Evolutionary conservation across 2,888 invertebrate species (phyloP).

Genomic region (Agrochola macilenta): DNA sequence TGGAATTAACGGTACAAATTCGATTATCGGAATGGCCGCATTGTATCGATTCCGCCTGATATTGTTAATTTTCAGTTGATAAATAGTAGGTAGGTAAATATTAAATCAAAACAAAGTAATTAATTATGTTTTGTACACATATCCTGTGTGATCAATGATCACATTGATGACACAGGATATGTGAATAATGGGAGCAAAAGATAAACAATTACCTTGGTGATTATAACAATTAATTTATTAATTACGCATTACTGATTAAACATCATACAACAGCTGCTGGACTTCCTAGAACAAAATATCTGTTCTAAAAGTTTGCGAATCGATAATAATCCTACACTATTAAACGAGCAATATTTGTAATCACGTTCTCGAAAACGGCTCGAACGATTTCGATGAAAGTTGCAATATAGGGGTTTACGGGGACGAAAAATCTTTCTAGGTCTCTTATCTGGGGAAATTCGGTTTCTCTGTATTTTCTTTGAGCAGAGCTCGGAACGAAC

Average conservation of each 20-base stretch:
- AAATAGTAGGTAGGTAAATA: neutral
- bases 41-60: neutral
- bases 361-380: no score
- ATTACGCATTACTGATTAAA: conserved; percentile 6
- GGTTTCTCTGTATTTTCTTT: no score
- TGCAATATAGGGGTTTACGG: no score
- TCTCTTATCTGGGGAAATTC: no score
- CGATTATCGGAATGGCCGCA: no score
- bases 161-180: no score
- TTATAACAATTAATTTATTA: conserved; percentile 13
- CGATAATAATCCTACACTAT: no score
- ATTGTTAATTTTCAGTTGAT: neutral
- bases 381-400: no score
- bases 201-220: conserved; percentile 37
- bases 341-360: no score
- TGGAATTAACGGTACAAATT: neutral
- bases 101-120: neutral
- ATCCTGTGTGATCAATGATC: conserved; percentile 28
- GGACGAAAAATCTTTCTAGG: no score
- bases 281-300: neutral
- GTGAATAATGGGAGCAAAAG: conserved; percentile 27
- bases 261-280: neutral
- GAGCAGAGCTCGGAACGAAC: no score
- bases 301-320: neutral
- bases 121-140: conserved; percentile 17